Conservation (phyloP, 2,113 vertebrate genomes). For the Pollachius pollachius region DNA sequence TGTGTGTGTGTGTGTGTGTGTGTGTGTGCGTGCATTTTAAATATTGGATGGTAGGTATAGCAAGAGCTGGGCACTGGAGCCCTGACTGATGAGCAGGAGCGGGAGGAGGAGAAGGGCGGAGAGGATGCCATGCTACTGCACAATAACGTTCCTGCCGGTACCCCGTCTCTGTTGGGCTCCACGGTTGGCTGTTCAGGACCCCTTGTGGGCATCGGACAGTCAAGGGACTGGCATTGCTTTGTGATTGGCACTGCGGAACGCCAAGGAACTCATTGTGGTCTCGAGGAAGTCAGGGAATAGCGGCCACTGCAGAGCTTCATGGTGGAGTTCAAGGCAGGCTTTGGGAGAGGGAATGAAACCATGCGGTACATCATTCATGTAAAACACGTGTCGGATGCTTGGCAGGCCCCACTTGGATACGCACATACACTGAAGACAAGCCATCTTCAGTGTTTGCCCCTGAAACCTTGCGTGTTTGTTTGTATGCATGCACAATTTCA, state of each 20-base stretch:
- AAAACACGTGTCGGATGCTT: background rate
- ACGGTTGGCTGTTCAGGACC: constrained; percentile 65
- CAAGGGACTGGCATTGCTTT: constrained; percentile 67
- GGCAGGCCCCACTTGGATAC: background rate
- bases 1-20: no score
- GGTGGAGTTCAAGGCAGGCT: no score
- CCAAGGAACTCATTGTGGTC: constrained; percentile 27
- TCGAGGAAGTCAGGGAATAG: no score
- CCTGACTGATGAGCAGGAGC: constrained; percentile 40
- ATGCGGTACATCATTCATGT: background rate
- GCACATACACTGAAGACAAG: background rate
- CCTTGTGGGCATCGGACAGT: constrained; percentile 47
- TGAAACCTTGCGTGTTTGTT: background rate
- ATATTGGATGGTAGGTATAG: constrained; percentile 47
- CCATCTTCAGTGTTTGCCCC: background rate
- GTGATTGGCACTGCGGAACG: constrained; percentile 48
- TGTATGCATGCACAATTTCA: background rate
- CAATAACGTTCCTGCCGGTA: constrained; percentile 43
- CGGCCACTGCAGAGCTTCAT: no score
- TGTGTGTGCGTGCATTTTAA: constrained; percentile 1
- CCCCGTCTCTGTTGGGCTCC: constrained; percentile 42
- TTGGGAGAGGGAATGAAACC: no score
- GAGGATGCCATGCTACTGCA: constrained; percentile 55
- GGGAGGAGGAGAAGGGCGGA: constrained; percentile 12
- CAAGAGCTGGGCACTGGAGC: constrained; percentile 31